phyloP scores from a whole-genome alignment of 2,797 vertebrate species.

The Sarcophilus harrisii region DNA sequence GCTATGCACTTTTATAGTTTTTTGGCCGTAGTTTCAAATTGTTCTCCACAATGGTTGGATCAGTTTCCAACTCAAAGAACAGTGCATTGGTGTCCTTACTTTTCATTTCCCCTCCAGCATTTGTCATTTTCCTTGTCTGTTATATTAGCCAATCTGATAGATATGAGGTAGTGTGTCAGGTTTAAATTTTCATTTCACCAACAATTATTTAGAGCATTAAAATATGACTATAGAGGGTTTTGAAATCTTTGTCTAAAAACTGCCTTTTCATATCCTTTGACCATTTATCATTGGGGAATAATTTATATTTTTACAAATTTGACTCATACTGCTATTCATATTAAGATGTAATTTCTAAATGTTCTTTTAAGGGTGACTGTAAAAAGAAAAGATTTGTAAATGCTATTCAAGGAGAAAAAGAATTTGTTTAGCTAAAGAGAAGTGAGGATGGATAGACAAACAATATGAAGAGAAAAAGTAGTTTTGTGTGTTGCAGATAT shows the following conservation, averaged over 20 bases:
- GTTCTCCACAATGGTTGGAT: not conserved
- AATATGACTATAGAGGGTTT: not conserved
- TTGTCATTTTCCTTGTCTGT: not conserved
- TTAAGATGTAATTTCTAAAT: not conserved
- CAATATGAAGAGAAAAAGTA: not conserved
- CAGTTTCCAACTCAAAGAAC: not conserved
- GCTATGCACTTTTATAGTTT: not conserved
- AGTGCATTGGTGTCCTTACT: not conserved
- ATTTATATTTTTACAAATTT: not conserved
- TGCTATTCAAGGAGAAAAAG: not conserved
- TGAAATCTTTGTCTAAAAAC: not conserved
- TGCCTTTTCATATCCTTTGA: not conserved
- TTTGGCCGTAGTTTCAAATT: not conserved
- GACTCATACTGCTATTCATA: not conserved
- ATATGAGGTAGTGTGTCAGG: not conserved
- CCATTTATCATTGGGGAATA: not conserved
- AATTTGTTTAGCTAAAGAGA: not conserved
- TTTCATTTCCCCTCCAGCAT: not conserved
- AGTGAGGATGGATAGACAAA: not conserved
- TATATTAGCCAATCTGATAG: not conserved
- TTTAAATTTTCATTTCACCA: not conserved
- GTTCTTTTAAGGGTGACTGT: not conserved
- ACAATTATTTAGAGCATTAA: not conserved
- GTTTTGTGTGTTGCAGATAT: not conserved
- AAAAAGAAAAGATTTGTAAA: not conserved